Base-by-base conservation (phyloP, 2,113 vertebrate species). In the Datnioides undecimradiatus region DNA sequence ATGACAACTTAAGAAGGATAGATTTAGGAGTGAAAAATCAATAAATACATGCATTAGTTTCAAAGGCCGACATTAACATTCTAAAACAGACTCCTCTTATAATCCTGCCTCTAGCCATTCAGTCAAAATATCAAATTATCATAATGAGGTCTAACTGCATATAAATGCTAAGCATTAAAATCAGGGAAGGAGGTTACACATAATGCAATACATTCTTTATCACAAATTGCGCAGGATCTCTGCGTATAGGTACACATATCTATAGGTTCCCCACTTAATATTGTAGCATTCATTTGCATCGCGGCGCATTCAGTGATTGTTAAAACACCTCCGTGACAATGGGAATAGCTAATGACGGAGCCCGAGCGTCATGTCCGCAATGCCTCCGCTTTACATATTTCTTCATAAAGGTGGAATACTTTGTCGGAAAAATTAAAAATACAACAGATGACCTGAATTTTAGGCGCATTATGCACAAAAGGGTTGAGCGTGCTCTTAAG, bases 51-150 rank as follows among this genome's bases (percentile, higher is more conserved):
- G 90, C 84, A 86, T 91, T 89, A 90, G 82, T 93, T 93, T 92
- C 91, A 90, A 93, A 94, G 90, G 89, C 87, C 73, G 73, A 79
- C 90, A 94, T 94, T 91, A 95, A 89, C 89, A 94, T 94, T 95
- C 86, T 87, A 80, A 93, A 92, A 91, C 87, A 85, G 89, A 90
- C 80, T 90, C 73, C 81, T 80, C 67, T 82, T 86, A 89, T 91
- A 91, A 93, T 93, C 90, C 90, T 76, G 92, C 94, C 93, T 90
- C 83, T 46, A 92, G 93, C 90, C 81, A 93, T 93, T 76, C 91
- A 91, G 87, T 92, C 90, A 91, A 95, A 95, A 94, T 94, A 94
- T 94, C 85, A 95, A 93, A 95, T 95, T 94, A 95, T 93, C 94
- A 95, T 95, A 95, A 95, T 92, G 87, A 95, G 92, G 80, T 92